A percentile compares a stretch with the other conserved stretches of the same genome.
Conservation (phyloP, 2,113 vertebrate genomes). For the Choloepus hoffmanni region DNA sequence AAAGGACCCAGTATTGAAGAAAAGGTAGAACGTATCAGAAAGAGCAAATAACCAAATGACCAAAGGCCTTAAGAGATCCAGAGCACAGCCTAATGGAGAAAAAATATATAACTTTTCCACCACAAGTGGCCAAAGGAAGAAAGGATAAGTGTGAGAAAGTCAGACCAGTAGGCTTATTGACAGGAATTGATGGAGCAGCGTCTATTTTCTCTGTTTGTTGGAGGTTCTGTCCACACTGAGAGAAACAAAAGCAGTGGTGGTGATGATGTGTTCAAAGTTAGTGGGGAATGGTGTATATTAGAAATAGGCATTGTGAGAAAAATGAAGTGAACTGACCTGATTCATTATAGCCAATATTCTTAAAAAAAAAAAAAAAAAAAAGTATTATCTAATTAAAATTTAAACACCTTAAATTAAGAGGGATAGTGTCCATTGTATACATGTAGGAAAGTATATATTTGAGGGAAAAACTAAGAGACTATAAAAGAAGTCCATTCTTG, state of each 20-base stretch:
- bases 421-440: neutral
- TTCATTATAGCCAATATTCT: neutral
- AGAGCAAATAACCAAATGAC: neutral
- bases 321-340: neutral
- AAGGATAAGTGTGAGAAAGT: neutral
- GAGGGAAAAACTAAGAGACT: neutral
- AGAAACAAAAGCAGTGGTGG: neutral
- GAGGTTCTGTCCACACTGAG: neutral
- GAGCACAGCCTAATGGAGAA: neutral
- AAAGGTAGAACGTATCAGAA: neutral
- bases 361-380: neutral
- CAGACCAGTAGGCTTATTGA: neutral
- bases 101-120: accelerated
- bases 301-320: neutral
- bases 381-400: neutral
- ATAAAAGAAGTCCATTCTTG: neutral
- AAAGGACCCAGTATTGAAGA: neutral
- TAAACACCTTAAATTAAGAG: neutral
- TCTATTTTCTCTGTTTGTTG: neutral
- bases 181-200: accelerated
- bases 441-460: neutral
- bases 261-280: neutral
- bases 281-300: neutral
- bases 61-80: neutral
- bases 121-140: neutral